A percentile compares a stretch with the other conserved stretches of the same genome.
Evolutionary conservation across 2,797 vertebrate species (phyloP).

Genomic region (Masticophis lateralis): DNA sequence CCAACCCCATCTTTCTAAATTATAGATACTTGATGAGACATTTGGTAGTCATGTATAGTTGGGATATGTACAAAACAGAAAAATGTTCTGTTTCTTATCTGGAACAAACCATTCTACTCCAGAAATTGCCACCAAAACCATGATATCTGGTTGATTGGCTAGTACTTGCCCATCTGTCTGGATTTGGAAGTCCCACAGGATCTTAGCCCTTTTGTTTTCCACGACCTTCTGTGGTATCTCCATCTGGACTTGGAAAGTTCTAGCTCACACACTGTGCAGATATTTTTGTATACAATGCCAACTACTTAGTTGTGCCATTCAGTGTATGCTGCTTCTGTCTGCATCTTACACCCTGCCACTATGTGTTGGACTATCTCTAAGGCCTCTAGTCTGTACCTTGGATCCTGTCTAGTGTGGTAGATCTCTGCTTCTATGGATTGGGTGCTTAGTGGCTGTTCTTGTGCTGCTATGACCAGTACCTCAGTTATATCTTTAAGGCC

Average conservation of each 20-base stretch:
- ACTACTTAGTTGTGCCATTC: neutral
- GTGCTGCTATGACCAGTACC: neutral
- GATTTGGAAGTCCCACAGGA: neutral
- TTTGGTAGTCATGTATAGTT: neutral
- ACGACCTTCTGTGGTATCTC: neutral
- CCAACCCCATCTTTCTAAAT: neutral
- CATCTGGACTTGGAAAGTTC: neutral
- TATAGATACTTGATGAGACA: neutral
- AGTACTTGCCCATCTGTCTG: neutral
- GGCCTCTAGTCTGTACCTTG: neutral
- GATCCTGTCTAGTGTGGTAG: neutral
- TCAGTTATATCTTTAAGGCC: neutral
- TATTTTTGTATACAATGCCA: neutral
- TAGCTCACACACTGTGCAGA: neutral
- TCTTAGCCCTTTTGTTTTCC: neutral
- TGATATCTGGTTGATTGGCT: neutral
- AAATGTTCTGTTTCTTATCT: too few relatives aligned
- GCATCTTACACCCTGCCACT: neutral
- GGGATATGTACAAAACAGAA: neutral
- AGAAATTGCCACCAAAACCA: neutral
- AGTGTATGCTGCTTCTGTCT: neutral
- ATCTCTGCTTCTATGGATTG: neutral
- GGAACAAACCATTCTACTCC: too few relatives aligned
- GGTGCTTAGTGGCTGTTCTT: neutral
- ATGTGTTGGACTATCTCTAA: neutral